A percentile compares a stretch with the other conserved stretches of the same genome.
These are phyloP conservation scores for Scomber scombrus DNA, from an alignment of 2,113 vertebrate species.

Conservation along the genomic window DNA sequence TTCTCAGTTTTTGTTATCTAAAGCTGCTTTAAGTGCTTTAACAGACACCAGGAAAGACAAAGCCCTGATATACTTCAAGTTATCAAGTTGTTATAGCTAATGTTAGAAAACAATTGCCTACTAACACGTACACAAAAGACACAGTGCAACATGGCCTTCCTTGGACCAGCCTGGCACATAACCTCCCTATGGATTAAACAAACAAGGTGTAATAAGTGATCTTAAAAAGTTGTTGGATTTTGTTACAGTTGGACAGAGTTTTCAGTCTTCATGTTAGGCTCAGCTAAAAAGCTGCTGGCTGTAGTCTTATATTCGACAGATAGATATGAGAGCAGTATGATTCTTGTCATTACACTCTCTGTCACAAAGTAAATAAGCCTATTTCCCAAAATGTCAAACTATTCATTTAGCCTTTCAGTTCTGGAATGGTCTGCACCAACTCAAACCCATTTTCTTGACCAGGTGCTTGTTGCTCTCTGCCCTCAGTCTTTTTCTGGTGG, in stretches of 20 bases:
- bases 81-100: constrained; percentile 8
- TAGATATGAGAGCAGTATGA: background rate
- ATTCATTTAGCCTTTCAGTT: background rate
- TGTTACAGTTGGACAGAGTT: background rate
- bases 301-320: background rate
- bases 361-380: background rate
- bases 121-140: background rate
- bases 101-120: constrained; percentile 15
- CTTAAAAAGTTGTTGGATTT: background rate
- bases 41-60: background rate
- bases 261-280: background rate
- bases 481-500: background rate
- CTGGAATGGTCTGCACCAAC: no score
- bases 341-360: background rate
- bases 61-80: background rate
- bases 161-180: background rate
- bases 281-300: background rate
- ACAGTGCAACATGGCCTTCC: background rate
- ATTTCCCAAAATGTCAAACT: constrained; percentile 6
- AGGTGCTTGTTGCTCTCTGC: constrained; percentile 8
- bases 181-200: background rate
- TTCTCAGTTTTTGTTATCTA: no score
- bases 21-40: no score
- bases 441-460: no score
- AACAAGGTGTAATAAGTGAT: constrained; percentile 4